phyloP scores from a whole-genome alignment of 1,140 invertebrate species.

The Procambarus clarkii region DNA sequence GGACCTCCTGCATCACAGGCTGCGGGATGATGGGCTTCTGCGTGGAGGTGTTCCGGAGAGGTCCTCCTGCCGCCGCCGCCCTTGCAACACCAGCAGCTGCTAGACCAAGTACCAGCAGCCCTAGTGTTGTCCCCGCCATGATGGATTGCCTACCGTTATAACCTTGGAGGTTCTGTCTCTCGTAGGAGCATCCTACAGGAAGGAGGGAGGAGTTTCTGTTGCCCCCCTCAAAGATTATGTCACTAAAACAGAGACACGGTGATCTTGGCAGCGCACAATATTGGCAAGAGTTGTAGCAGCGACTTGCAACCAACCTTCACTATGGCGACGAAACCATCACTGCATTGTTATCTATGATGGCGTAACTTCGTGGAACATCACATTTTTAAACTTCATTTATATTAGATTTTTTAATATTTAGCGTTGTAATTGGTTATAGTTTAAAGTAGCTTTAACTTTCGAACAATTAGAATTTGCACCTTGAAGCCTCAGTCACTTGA shows the following conservation, averaged over 20 bases:
- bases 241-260: not conserved
- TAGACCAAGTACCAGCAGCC: no score
- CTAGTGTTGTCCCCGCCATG: not conserved
- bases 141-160: not conserved
- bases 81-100: no score
- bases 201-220: not conserved
- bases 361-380: not conserved
- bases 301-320: not conserved
- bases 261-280: not conserved
- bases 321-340: not conserved
- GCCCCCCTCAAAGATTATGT: not conserved
- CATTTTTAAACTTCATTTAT: not conserved
- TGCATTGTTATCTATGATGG: not conserved
- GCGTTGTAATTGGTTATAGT: not conserved
- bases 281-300: not conserved
- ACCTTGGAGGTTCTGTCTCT: not conserved
- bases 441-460: not conserved
- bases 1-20: not conserved
- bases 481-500: not conserved
- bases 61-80: no score
- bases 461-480: not conserved
- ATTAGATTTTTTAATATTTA: not conserved
- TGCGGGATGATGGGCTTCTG: not conserved
- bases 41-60: not conserved
- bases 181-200: not conserved